phyloP scores from a whole-genome alignment of 2,113 vertebrate species.

The Acrocephalus kingi region DNA sequence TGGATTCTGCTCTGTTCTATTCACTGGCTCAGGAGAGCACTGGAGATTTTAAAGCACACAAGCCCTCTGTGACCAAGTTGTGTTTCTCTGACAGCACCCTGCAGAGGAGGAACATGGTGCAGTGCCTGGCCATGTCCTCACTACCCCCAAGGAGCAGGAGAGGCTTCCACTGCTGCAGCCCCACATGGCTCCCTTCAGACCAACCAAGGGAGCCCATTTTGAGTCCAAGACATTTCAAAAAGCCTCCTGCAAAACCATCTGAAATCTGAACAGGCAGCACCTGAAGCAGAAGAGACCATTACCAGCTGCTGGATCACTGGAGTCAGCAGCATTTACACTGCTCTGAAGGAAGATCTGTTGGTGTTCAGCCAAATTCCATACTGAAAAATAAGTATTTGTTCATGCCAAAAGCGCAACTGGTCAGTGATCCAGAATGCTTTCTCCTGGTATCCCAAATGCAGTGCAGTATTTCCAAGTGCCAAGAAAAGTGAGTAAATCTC shows the following conservation, averaged over 20 bases:
- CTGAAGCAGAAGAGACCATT: neutral
- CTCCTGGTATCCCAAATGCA: neutral
- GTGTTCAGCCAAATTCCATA: neutral
- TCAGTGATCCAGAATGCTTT: neutral
- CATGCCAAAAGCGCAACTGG: neutral
- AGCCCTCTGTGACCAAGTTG: neutral
- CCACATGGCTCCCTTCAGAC: slow-evolving; percentile 85
- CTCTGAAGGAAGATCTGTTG: neutral
- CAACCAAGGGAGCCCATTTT: slow-evolving; percentile 75
- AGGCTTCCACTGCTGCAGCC: slow-evolving; percentile 81
- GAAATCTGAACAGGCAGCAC: slow-evolving; percentile 69
- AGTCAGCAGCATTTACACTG: neutral
- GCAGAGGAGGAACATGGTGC: slow-evolving; percentile 71
- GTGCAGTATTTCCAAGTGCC: neutral
- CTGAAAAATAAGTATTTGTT: neutral
- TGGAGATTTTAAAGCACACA: neutral
- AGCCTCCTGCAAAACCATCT: slow-evolving; percentile 76
- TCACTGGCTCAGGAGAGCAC: neutral
- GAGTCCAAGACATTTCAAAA: slow-evolving; percentile 83
- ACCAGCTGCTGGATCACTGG: neutral
- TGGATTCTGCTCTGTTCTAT: too few species aligned
- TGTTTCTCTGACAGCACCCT: slow-evolving; percentile 63
- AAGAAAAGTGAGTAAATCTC: neutral
- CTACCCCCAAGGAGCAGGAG: slow-evolving; percentile 68
- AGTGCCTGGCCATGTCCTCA: slow-evolving; percentile 65